Evolutionary conservation across 2,888 invertebrate genomes (phyloP).

Genomic region (Xestia sexstrigata): DNA sequence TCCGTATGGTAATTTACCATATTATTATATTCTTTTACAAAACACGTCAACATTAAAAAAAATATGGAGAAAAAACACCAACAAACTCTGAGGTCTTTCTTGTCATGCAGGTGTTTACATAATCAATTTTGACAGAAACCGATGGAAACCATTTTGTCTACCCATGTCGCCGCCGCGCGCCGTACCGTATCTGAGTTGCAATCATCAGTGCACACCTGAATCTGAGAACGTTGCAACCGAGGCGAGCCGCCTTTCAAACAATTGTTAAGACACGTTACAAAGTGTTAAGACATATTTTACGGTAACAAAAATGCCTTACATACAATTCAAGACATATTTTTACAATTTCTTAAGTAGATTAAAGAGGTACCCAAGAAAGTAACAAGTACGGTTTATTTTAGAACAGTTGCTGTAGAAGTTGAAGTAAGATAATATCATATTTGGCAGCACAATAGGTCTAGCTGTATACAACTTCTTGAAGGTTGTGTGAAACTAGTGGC

Average conservation of each 20-base stretch:
- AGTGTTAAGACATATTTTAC: too few species aligned
- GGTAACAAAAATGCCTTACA: neutral
- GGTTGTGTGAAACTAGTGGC: conserved; percentile 45
- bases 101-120: too few species aligned
- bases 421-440: neutral
- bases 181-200: too few species aligned
- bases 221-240: neutral
- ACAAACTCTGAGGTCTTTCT: neutral
- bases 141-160: too few species aligned
- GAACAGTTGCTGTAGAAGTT: neutral
- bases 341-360: too few species aligned
- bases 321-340: too few species aligned
- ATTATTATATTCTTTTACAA: too few species aligned
- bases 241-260: neutral
- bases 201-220: too few species aligned
- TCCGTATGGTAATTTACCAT: too few species aligned
- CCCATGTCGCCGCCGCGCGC: too few species aligned
- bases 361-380: neutral
- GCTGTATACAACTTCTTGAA: neutral
- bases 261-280: neutral
- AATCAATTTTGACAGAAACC: too few species aligned
- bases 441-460: neutral
- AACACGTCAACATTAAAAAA: neutral
- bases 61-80: neutral
- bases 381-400: neutral